Conservation (phyloP, 1,140 invertebrate species). For the Penaeus chinensis region DNA sequence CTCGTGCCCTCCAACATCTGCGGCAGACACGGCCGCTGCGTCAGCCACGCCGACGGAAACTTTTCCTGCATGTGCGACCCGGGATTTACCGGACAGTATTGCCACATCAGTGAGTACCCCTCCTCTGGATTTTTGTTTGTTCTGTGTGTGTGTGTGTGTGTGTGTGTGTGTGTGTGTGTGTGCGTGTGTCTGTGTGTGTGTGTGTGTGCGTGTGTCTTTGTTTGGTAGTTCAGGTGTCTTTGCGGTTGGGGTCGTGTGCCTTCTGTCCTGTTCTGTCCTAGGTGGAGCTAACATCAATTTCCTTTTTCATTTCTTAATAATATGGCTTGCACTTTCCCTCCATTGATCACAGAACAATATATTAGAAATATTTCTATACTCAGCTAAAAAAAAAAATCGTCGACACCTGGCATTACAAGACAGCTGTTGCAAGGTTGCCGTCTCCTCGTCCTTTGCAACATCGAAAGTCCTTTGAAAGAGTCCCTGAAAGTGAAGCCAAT, state of each 20-base stretch:
- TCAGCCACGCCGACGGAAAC: constrained; percentile 75
- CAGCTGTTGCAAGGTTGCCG: too few relatives aligned
- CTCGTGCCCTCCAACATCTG: constrained; percentile 70
- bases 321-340: too few relatives aligned
- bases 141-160: not conserved
- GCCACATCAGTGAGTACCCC: constrained; percentile 75
- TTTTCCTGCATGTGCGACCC: constrained; percentile 89
- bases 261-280: not conserved
- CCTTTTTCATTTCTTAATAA: not conserved
- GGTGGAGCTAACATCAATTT: not conserved
- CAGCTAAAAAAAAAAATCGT: accelerated
- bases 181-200: not conserved
- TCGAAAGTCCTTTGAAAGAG: too few relatives aligned
- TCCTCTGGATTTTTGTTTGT: not conserved
- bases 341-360: too few relatives aligned
- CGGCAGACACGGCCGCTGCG: constrained; percentile 83
- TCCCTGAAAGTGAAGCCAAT: too few relatives aligned
- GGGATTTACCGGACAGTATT: constrained; percentile 88
- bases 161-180: not conserved
- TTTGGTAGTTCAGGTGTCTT: not conserved
- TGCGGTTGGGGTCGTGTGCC: not conserved
- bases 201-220: not conserved
- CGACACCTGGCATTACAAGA: too few relatives aligned
- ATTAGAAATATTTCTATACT: too few relatives aligned
- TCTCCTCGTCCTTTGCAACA: too few relatives aligned